These are phyloP conservation scores for Yasuhikotakia modesta DNA, from an alignment of 2,797 vertebrate genomes.

Conservation along the genomic window DNA sequence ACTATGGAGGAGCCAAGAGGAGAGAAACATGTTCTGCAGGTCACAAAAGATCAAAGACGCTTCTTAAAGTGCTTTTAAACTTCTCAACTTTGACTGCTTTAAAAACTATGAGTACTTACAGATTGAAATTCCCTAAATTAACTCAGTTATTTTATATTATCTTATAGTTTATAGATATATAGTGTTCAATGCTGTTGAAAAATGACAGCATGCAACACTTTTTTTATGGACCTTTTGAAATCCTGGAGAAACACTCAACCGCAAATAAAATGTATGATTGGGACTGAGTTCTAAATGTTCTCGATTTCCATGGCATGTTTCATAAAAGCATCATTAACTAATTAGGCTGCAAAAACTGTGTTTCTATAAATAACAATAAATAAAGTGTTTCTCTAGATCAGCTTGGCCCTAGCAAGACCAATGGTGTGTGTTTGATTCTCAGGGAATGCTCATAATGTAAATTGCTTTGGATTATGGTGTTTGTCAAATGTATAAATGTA, in stretches of 20 bases:
- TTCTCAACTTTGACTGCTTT: conserved; percentile 13
- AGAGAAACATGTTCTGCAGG: conserved; percentile 10
- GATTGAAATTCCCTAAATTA: background rate
- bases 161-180: conserved; percentile 5
- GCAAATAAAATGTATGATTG: background rate
- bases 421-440: background rate
- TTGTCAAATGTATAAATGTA: background rate
- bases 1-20: conserved; percentile 15
- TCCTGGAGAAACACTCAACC: background rate
- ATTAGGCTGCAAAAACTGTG: no score
- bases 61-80: conserved; percentile 29
- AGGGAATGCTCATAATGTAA: background rate
- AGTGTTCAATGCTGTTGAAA: background rate
- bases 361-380: background rate
- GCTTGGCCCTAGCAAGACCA: background rate
- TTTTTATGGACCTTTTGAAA: background rate
- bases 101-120: conserved; percentile 13
- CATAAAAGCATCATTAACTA: background rate
- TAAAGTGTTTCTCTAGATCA: background rate
- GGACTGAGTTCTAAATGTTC: background rate
- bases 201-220: background rate
- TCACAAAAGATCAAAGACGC: conserved; percentile 40
- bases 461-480: background rate
- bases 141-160: background rate
- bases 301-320: background rate